A percentile compares a stretch with the other conserved stretches of the same genome.
Evolutionary conservation across 2,797 vertebrate species (phyloP).

Genomic region (Megaceryle alcyon): DNA sequence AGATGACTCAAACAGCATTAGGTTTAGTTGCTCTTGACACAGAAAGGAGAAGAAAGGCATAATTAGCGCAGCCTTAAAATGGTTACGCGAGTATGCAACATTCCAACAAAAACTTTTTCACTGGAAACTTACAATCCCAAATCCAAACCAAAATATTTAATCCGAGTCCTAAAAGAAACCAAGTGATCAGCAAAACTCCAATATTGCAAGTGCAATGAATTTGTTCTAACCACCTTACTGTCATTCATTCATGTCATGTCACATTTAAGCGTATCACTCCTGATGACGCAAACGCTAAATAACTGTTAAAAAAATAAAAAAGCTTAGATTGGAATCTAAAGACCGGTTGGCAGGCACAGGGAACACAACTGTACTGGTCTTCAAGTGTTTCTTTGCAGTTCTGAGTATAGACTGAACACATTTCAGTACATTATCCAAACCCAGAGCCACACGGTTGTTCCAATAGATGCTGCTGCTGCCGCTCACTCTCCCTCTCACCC

Average conservation of each 20-base stretch:
- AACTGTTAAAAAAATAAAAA: not conserved
- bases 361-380: not conserved
- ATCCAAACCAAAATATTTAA: not conserved
- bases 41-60: not conserved
- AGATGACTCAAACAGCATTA: constrained; percentile 78
- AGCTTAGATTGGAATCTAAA: not conserved
- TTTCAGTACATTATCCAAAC: not conserved
- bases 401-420: not conserved
- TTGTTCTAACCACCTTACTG: not conserved
- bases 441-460: not conserved
- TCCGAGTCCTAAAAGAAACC: not conserved
- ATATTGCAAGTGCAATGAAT: not conserved
- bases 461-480: not conserved
- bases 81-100: not conserved
- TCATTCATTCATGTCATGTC: not conserved
- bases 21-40: constrained; percentile 80
- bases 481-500: not conserved
- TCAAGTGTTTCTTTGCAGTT: not conserved
- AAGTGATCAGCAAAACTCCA: accelerated
- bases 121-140: not conserved
- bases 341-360: not conserved
- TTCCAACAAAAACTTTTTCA: not conserved
- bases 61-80: not conserved
- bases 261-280: not conserved
- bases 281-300: not conserved